Evolutionary conservation across 2,888 invertebrate genomes (phyloP).

Genomic region (Cephalotes varians): DNA sequence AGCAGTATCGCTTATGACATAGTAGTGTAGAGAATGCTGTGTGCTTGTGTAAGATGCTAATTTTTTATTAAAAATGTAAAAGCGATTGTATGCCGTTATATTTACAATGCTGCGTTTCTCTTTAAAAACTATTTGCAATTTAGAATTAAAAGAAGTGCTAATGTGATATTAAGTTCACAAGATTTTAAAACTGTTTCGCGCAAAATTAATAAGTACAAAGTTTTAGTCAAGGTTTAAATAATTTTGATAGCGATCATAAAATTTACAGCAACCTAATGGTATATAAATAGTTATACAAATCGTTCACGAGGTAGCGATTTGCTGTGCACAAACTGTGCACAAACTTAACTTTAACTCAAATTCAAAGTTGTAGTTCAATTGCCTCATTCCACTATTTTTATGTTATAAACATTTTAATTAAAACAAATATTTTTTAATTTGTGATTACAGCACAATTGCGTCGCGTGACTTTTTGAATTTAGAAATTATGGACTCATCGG

Average conservation of each 20-base stretch:
- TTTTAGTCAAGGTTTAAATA: background rate
- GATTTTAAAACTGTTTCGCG: background rate
- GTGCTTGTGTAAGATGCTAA: background rate
- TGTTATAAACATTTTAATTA: background rate
- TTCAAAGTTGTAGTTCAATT: background rate
- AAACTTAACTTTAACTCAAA: background rate
- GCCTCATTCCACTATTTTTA: background rate
- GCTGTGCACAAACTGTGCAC: background rate
- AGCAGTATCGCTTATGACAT: background rate
- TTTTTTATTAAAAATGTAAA: background rate
- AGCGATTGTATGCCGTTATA: background rate
- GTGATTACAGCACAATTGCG: background rate
- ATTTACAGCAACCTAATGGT: background rate
- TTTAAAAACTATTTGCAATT: background rate
- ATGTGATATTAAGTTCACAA: background rate
- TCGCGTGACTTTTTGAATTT: background rate
- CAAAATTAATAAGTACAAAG: background rate
- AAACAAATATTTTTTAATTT: background rate
- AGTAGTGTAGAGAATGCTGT: background rate
- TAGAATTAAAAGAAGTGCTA: background rate
- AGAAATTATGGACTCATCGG: constrained; percentile 90
- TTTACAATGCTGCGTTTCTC: background rate
- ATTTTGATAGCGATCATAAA: background rate
- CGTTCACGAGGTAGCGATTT: background rate
- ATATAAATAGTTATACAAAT: constrained; percentile 2